Percentiles rank a stretch among this genome's conserved stretches.
Evolutionary conservation across 1,140 invertebrate species (phyloP).

Genomic region (Drosophila guanche): DNA sequence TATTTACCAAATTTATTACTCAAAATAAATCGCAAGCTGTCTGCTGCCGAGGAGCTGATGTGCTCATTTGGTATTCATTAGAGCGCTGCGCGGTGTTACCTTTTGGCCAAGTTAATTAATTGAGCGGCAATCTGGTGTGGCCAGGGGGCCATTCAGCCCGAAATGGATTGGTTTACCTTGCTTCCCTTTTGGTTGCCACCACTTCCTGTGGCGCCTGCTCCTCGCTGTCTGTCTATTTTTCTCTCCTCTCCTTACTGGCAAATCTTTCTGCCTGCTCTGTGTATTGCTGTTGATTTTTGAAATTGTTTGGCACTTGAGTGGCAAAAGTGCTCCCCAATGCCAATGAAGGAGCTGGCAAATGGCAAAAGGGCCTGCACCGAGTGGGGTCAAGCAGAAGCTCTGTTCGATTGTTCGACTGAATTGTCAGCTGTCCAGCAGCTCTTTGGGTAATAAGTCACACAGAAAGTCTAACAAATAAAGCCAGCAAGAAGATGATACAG

Average conservation of each 20-base stretch:
- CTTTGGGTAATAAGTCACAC: background rate
- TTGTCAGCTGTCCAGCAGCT: constrained; percentile 5
- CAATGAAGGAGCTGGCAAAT: constrained; percentile 51
- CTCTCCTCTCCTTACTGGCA: background rate
- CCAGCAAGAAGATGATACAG: too few relatives aligned
- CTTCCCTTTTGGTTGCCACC: constrained; percentile 15
- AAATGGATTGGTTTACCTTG: constrained; percentile 59
- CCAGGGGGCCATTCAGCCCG: constrained; percentile 16
- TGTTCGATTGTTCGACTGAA: constrained; percentile 6
- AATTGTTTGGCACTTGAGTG: constrained; percentile 79
- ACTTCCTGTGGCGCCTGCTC: constrained; percentile 4
- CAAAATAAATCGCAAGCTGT: constrained; percentile 69
- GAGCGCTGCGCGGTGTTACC: constrained; percentile 46
- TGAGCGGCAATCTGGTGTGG: constrained; percentile 54
- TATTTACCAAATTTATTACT: constrained; percentile 67
- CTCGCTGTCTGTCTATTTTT: too few relatives aligned
- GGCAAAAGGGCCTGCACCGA: constrained; percentile 14
- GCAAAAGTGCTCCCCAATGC: constrained; percentile 66
- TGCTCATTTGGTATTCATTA: constrained; percentile 79
- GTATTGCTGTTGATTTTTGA: constrained; percentile 74
- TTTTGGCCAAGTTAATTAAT: constrained; percentile 76
- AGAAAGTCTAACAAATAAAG: too few relatives aligned
- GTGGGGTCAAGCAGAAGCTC: constrained; percentile 17
- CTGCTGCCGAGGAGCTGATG: constrained; percentile 39
- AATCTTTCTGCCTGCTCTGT: constrained; percentile 11